Evolutionary conservation across 1,140 invertebrate species (phyloP).

Genomic region (Ips nitidus): DNA sequence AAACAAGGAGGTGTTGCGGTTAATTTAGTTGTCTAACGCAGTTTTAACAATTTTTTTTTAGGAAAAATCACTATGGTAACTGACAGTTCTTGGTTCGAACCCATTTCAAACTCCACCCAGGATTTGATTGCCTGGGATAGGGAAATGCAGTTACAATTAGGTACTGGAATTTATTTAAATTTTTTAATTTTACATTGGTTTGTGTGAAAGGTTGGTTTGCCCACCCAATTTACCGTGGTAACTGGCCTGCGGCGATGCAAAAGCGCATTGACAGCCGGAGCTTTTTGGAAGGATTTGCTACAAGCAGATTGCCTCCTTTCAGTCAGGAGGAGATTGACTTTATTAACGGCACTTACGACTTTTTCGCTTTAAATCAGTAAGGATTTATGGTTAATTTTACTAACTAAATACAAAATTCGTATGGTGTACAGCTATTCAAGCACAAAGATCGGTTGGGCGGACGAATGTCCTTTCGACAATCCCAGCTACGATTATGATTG

Average conservation of each 20-base stretch:
- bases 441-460: slow-evolving; percentile 16
- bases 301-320: slow-evolving; percentile 63
- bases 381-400: not conserved
- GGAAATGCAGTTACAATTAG: slow-evolving; percentile 25
- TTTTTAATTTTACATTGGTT: not conserved
- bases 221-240: slow-evolving; percentile 55
- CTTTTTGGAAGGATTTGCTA: slow-evolving; percentile 52
- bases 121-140: slow-evolving; percentile 32
- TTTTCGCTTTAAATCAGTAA: slow-evolving; percentile 51
- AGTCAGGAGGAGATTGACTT: slow-evolving; percentile 53
- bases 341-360: slow-evolving; percentile 56
- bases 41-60: slow-evolving; percentile 13
- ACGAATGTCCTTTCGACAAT: slow-evolving; percentile 1
- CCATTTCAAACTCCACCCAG: slow-evolving; percentile 15
- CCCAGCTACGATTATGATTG: slow-evolving; percentile 13
- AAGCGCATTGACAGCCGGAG: slow-evolving; percentile 58
- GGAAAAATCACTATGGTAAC: slow-evolving; percentile 35
- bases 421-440: slow-evolving; percentile 14
- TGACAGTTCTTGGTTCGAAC: slow-evolving; percentile 35
- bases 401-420: not conserved
- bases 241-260: slow-evolving; percentile 63
- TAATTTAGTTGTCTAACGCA: not conserved
- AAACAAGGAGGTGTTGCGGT: slow-evolving; percentile 49
- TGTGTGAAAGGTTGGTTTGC: slow-evolving; percentile 57
- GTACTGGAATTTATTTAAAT: slow-evolving; percentile 6